Evolutionary conservation across 2,113 vertebrate species (phyloP).

Genomic region (Paracanthobrama guichenoti): DNA sequence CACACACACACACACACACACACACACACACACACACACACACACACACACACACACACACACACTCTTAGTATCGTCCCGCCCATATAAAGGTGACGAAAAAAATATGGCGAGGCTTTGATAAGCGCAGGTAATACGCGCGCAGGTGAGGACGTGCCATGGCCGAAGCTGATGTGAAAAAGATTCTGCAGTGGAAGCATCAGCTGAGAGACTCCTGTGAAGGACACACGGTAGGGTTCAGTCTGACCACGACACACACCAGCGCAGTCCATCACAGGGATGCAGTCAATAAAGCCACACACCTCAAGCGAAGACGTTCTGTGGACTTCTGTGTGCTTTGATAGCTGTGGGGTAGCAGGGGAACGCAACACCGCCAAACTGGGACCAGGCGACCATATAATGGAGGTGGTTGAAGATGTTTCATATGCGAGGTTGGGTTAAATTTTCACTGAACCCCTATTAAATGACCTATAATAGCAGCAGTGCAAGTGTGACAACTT

Average conservation of each 20-base stretch:
- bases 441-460: no score
- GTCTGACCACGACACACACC: background rate
- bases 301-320: background rate
- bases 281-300: no score
- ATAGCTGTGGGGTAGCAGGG: background rate
- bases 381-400: no score
- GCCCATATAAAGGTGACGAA: slow-evolving; percentile 65
- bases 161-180: slow-evolving; percentile 67
- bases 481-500: no score
- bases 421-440: no score
- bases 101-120: slow-evolving; percentile 51
- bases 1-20: background rate
- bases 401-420: no score
- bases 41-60: background rate
- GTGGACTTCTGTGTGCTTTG: background rate
- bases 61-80: slow-evolving; percentile 30
- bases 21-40: background rate
- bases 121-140: slow-evolving; percentile 57
- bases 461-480: no score
- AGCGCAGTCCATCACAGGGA: no score
- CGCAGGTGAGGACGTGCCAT: slow-evolving; percentile 63
- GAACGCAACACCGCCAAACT: background rate
- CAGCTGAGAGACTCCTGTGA: slow-evolving; percentile 64
- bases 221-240: slow-evolving; percentile 70
- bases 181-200: slow-evolving; percentile 70